Evolutionary conservation across 1,140 invertebrate species (phyloP), one percentile per base, ranked within the genome.

Genomic region (Cherax destructor): DNA sequence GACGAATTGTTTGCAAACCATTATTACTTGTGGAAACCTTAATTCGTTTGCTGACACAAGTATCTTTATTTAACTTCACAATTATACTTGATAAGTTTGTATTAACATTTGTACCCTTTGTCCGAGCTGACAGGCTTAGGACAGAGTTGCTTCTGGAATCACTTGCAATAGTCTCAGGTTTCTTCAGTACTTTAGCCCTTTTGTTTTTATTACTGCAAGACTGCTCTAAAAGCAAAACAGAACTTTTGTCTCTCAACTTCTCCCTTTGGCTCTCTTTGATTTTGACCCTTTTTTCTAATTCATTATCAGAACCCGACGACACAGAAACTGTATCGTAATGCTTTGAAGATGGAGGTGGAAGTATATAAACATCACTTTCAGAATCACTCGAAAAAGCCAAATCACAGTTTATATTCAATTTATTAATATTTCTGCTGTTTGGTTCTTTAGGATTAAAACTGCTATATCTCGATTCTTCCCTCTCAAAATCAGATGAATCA

Each of bases 391-490:
- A 52, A n/a, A 61, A 30, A 1, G n/a, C 30, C 69, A 56, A 47
- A 24, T 47, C 30, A 16, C 11, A 24, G 5, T 21, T 59, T 65
- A 5, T 16, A 0, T 87, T 61, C 47, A 9, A 41, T 59, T 59
- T 6, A 41, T 4, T 61, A 7, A 13, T 6, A 21, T 61, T 61
- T 21, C 9, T 6, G 30, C n/a, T 79, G 16, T 79, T 78, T 79
- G 30, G n/a, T 41, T 11, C 74, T 47, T 6, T 18, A 16, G 9
- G 18, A 0, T 30, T 9, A 11, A 87, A 74, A 69, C 61, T 61
- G 47, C 61, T 52, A 79, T 76, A 87, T 41, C 85, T 78, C 18
- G 85, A 87, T 2, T 87, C 85, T 49, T 87, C 84, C 65, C 13
- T 2, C 18, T 24, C 83, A 76, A 16, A n/a, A 11, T 76, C 69